phyloP scores from a whole-genome alignment of 2,888 invertebrate species.

The Lissonota sp. region DNA sequence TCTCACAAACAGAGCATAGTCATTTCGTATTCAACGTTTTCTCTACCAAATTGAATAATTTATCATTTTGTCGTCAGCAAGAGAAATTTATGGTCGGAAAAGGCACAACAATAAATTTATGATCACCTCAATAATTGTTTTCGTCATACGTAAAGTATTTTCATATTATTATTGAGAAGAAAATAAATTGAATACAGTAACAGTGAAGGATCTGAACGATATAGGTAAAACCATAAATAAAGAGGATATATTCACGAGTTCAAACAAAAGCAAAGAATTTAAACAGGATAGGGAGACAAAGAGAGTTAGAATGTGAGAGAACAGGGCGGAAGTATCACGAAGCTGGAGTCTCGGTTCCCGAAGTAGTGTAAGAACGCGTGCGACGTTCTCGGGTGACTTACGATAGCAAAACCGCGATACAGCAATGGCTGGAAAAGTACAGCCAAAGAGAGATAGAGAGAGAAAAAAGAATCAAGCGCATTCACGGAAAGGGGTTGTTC shows the following conservation, averaged over 20 bases:
- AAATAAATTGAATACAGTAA: no score
- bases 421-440: conserved; percentile 59
- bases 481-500: conserved; percentile 16
- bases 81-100: neutral
- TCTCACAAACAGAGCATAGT: neutral
- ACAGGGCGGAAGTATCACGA: conserved; percentile 44
- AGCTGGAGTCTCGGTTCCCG: conserved; percentile 26
- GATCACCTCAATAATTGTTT: no score
- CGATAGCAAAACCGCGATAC: conserved; percentile 39
- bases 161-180: no score
- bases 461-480: neutral
- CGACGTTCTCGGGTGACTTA: conserved; percentile 47
- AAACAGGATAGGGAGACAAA: conserved; percentile 16
- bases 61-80: neutral
- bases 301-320: neutral
- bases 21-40: neutral
- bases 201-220: neutral
- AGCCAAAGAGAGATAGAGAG: conserved; percentile 62
- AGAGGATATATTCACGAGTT: conserved; percentile 3
- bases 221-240: conserved; percentile 16
- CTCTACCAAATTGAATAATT: conserved; percentile 19
- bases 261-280: conserved; percentile 37
- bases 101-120: no score
- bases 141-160: no score
- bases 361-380: conserved; percentile 31